A percentile compares a stretch with the other conserved stretches of the same genome.
Conservation (phyloP, 2,113 vertebrate species). For the Chaenogobius annularis region DNA sequence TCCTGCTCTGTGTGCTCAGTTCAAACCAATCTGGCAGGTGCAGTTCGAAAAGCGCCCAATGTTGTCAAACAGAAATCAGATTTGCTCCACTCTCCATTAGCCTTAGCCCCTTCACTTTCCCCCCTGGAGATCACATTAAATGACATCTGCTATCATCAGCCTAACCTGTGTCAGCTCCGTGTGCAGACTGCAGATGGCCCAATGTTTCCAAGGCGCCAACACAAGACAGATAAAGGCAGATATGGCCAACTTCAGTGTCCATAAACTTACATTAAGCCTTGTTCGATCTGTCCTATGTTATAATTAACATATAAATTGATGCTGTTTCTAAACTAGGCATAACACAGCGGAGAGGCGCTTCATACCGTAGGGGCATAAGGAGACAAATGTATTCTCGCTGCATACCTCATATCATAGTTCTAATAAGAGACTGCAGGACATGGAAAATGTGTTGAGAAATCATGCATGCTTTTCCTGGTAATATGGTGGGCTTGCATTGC, state of each 20-base stretch:
- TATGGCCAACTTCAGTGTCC: slow-evolving; percentile 29
- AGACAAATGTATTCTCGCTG: slow-evolving; percentile 26
- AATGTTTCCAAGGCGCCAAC: slow-evolving; percentile 28
- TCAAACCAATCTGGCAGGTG: slow-evolving; percentile 61
- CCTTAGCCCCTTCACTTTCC: slow-evolving; percentile 52
- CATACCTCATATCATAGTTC: slow-evolving; percentile 26
- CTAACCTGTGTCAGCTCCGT: slow-evolving; percentile 61
- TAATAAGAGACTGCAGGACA: slow-evolving; percentile 35
- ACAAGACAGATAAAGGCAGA: slow-evolving; percentile 32
- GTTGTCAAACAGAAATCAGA: slow-evolving; percentile 72
- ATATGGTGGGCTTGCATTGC: slow-evolving; percentile 39
- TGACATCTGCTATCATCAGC: slow-evolving; percentile 73
- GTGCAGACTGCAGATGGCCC: slow-evolving; percentile 50
- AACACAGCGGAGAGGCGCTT: slow-evolving; percentile 36
- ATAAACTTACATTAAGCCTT: slow-evolving; percentile 52
- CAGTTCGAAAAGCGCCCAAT: slow-evolving; percentile 55
- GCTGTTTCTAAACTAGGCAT: slow-evolving; percentile 56
- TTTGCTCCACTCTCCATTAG: slow-evolving; percentile 72
- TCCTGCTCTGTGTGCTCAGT: slow-evolving; percentile 26
- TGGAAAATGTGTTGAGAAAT: slow-evolving; percentile 49
- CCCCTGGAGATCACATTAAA: slow-evolving; percentile 70
- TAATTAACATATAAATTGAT: slow-evolving; percentile 71
- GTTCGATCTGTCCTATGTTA: slow-evolving; percentile 47
- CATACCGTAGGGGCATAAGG: slow-evolving; percentile 21
- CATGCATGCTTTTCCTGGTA: slow-evolving; percentile 43